A percentile compares a stretch with the other conserved stretches of the same genome.
These are phyloP conservation scores for Anoncus sp. DNA, from an alignment of 2,888 invertebrate species.

Conservation along the genomic window DNA sequence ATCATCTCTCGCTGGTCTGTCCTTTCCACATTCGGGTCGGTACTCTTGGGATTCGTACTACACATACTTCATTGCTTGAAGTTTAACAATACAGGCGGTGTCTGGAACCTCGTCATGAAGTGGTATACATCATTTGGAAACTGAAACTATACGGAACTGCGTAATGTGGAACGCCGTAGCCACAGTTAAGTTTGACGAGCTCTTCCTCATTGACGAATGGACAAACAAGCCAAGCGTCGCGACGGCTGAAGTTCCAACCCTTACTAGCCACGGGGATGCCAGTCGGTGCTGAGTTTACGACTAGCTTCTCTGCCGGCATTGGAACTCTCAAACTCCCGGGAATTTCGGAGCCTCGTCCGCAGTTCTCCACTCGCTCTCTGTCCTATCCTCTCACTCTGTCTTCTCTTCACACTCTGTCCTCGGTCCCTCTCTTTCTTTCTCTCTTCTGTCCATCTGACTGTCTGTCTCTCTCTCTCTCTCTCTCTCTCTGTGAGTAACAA, in stretches of 20 bases:
- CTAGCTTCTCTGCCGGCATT: constrained; percentile 36
- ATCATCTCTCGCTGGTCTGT: not conserved
- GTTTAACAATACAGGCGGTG: constrained; percentile 5
- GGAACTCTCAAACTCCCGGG: constrained; percentile 57
- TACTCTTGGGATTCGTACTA: not conserved
- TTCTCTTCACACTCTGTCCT: no score
- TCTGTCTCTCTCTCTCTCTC: no score
- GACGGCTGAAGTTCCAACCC: constrained; percentile 28
- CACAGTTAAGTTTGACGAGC: constrained; percentile 48
- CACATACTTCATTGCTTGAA: not conserved
- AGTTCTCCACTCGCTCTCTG: constrained; percentile 33
- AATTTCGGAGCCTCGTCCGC: constrained; percentile 61
- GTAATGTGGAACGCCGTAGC: not conserved
- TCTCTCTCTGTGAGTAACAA: no score
- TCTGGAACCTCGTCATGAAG: constrained; percentile 1
- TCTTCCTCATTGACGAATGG: constrained; percentile 48
- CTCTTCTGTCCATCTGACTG: no score
- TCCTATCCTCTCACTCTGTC: not conserved
- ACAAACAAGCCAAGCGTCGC: constrained; percentile 24
- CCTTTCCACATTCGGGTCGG: not conserved
- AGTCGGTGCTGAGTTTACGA: constrained; percentile 40
- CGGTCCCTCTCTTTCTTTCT: no score
- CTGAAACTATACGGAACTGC: not conserved
- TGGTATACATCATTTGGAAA: not conserved
- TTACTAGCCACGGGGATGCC: constrained; percentile 33